Conservation (phyloP, 2,888 invertebrate species). For the Melanchra persicariae region DNA sequence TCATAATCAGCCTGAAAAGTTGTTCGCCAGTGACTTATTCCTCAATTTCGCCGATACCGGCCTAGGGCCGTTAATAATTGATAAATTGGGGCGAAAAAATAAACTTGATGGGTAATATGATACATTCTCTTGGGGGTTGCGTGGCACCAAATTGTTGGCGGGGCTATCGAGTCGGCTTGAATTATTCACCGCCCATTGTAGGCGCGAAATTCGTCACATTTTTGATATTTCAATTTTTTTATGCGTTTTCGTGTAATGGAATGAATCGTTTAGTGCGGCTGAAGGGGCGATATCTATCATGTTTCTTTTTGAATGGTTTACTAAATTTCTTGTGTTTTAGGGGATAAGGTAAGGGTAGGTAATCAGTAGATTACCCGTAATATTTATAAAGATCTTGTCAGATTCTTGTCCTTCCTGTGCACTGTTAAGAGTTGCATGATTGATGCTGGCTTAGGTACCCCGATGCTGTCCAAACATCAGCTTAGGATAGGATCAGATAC, state of each 20-base stretch:
- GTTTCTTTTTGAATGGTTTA: conserved; percentile 24
- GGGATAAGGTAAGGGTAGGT: too few relatives aligned
- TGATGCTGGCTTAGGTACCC: too few relatives aligned
- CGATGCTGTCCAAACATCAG: too few relatives aligned
- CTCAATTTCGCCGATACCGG: conserved; percentile 76
- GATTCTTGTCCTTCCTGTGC: too few relatives aligned
- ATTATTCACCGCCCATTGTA: conserved; percentile 51
- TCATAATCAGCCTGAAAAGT: conserved; percentile 77
- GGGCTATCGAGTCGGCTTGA: conserved; percentile 29
- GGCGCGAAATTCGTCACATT: conserved; percentile 47
- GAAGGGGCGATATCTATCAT: conserved; percentile 1
- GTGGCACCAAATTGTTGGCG: conserved; percentile 47
- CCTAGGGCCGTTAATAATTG: conserved; percentile 73
- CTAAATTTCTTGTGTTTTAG: too few relatives aligned
- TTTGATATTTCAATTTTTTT: conserved; percentile 47
- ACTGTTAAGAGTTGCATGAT: too few relatives aligned
- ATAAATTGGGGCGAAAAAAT: conserved; percentile 76
- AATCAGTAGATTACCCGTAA: too few relatives aligned
- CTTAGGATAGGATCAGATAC: too few relatives aligned
- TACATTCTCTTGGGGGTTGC: conserved; percentile 52
- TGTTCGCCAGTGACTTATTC: conserved; percentile 76
- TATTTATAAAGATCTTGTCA: neutral
- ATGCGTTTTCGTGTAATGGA: conserved; percentile 21
- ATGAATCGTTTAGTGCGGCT: conserved; percentile 13
- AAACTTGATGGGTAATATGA: conserved; percentile 67